Evolutionary conservation across 2,113 vertebrate species (phyloP).

Genomic region (Crotalus tigris): DNA sequence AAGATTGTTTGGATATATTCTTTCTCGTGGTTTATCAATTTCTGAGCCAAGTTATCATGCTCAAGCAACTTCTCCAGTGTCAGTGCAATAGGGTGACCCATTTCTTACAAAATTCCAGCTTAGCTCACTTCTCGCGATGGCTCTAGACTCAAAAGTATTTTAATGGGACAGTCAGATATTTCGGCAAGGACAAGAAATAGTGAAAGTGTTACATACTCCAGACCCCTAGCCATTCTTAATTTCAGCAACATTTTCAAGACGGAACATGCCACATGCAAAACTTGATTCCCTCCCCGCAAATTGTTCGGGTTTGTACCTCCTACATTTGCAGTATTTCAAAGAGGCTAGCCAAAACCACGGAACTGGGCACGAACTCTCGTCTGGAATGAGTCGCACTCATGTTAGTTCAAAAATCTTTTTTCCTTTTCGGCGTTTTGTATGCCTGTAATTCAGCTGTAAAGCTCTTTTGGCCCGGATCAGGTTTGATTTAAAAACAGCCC

Average conservation of each 20-base stretch:
- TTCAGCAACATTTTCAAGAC: conserved; percentile 22
- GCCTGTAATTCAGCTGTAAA: neutral
- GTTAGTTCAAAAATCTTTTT: neutral
- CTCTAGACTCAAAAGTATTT: conserved; percentile 31
- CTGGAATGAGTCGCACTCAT: conserved; percentile 39
- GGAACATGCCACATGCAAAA: conserved; percentile 31
- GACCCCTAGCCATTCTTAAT: conserved; percentile 26
- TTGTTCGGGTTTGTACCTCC: conserved; percentile 20
- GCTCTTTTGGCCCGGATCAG: neutral
- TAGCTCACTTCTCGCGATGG: neutral
- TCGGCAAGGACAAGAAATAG: conserved; percentile 26
- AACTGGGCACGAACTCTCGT: conserved; percentile 17
- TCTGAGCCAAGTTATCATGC: neutral
- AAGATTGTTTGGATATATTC: neutral
- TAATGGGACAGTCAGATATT: conserved; percentile 23
- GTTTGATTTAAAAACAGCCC: neutral
- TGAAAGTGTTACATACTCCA: conserved; percentile 27
- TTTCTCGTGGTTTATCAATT: too few species aligned
- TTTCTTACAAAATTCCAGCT: conserved; percentile 6
- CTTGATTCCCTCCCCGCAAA: conserved; percentile 33
- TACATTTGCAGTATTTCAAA: conserved; percentile 24
- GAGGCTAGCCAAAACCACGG: conserved; percentile 5
- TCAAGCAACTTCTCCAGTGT: too few species aligned
- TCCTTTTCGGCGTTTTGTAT: neutral
- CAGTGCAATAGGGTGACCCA: neutral